Evolutionary conservation across 1,140 invertebrate genomes (phyloP).

Genomic region (Cydia strobilella): DNA sequence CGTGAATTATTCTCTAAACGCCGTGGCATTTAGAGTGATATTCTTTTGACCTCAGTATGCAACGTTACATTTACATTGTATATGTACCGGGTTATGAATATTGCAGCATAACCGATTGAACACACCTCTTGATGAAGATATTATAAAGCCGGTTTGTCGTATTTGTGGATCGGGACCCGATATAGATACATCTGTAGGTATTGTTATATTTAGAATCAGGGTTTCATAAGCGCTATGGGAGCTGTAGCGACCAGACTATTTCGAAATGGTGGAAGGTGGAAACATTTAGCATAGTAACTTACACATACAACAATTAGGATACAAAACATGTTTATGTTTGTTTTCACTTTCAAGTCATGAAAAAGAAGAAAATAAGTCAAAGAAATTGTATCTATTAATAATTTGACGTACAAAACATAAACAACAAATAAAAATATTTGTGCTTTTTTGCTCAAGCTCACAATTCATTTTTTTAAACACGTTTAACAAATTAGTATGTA

Average conservation of each 20-base stretch:
- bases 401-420: too few relatives aligned
- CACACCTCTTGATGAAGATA: constrained; percentile 75
- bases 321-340: too few relatives aligned
- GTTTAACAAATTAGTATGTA: not conserved
- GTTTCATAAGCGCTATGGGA: not conserved
- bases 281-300: too few relatives aligned
- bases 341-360: too few relatives aligned
- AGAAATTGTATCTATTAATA: too few relatives aligned
- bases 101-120: constrained; percentile 64
- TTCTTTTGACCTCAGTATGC: not conserved
- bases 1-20: not conserved
- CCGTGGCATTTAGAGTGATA: not conserved
- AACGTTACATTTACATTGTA: constrained; percentile 21
- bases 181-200: constrained; percentile 29
- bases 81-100: constrained; percentile 39
- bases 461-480: not conserved
- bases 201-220: constrained; percentile 27
- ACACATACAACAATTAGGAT: too few relatives aligned
- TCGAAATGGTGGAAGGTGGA: too few relatives aligned
- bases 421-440: too few relatives aligned
- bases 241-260: not conserved
- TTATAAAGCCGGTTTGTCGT: constrained; percentile 65
- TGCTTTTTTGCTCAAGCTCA: too few relatives aligned
- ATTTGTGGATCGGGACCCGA: constrained; percentile 63
- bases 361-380: too few relatives aligned